A percentile compares a stretch with the other conserved stretches of the same genome.
phyloP scores from a whole-genome alignment of 2,113 vertebrate genomes.

The Noturus placidus region DNA sequence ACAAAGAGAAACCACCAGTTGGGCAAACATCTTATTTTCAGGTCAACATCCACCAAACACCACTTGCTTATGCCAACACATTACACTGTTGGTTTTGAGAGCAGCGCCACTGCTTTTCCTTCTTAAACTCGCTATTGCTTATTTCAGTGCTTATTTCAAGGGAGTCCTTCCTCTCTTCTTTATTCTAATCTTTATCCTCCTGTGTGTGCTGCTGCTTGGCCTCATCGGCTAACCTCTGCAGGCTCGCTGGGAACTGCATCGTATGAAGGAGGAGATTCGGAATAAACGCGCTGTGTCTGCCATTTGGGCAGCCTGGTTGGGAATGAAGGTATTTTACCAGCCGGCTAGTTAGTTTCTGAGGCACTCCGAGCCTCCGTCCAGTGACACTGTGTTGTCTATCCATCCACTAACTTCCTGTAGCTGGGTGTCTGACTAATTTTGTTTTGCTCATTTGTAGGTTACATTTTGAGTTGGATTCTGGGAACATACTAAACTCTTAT shows the following conservation, averaged over 20 bases:
- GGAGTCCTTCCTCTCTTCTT: constrained; percentile 52
- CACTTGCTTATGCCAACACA: not conserved
- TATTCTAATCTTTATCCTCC: constrained; percentile 64
- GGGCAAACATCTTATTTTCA: not conserved
- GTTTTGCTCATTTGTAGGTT: constrained; percentile 29
- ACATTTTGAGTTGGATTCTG: constrained; percentile 18
- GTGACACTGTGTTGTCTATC: constrained; percentile 28
- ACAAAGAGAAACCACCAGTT: not conserved
- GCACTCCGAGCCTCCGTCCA: not conserved
- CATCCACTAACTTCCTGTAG: constrained; percentile 29
- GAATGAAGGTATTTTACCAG: constrained; percentile 92
- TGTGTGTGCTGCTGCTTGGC: constrained; percentile 73
- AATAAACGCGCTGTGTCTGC: constrained; percentile 95
- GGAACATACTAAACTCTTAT: constrained; percentile 22
- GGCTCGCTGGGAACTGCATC: constrained; percentile 94
- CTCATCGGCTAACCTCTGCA: constrained; percentile 69
- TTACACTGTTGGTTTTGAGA: constrained; percentile 1
- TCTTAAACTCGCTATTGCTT: constrained; percentile 19
- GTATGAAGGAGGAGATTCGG: constrained; percentile 92
- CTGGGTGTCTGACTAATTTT: constrained; percentile 21
- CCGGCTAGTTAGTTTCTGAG: constrained; percentile 62
- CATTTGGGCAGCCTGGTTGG: constrained; percentile 99
- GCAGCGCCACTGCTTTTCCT: constrained; percentile 26
- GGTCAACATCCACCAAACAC: not conserved
- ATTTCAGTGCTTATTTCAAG: constrained; percentile 21